Percentiles rank a stretch among this genome's conserved stretches.
Evolutionary conservation across 2,113 vertebrate genomes (phyloP).

Genomic region (Neolamprologus variostigma): DNA sequence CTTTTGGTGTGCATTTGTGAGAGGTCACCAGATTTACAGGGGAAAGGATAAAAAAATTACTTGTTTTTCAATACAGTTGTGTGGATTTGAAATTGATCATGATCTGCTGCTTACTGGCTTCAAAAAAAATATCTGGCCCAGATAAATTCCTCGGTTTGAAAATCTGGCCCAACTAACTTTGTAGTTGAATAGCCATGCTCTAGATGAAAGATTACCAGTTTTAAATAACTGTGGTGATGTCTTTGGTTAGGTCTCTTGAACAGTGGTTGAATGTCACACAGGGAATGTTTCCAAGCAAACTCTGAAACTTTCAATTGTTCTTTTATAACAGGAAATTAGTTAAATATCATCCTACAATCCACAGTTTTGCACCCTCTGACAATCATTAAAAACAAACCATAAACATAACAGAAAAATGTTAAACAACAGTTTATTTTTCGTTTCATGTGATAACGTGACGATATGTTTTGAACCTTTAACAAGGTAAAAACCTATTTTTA

Average conservation of each 20-base stretch:
- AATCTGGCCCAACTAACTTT: too few relatives aligned
- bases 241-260: neutral
- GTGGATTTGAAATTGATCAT: too few relatives aligned
- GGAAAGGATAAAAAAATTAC: too few relatives aligned
- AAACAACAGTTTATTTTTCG: neutral
- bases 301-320: neutral
- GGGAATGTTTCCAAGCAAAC: neutral
- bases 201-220: neutral
- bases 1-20: too few relatives aligned
- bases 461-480: neutral
- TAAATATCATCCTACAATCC: neutral
- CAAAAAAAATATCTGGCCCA: too few relatives aligned
- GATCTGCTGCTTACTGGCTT: too few relatives aligned
- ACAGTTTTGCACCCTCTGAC: neutral
- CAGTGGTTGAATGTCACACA: neutral
- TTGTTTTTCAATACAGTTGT: too few relatives aligned
- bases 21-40: too few relatives aligned
- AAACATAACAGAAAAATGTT: neutral
- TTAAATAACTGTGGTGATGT: neutral
- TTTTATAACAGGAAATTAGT: fast-evolving
- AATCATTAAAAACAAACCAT: neutral
- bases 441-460: fast-evolving
- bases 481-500: neutral
- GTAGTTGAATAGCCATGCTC: too few relatives aligned
- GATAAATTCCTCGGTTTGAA: too few relatives aligned